Evolutionary conservation across 2,113 vertebrate species (phyloP).

Genomic region (Takifugu flavidus): DNA sequence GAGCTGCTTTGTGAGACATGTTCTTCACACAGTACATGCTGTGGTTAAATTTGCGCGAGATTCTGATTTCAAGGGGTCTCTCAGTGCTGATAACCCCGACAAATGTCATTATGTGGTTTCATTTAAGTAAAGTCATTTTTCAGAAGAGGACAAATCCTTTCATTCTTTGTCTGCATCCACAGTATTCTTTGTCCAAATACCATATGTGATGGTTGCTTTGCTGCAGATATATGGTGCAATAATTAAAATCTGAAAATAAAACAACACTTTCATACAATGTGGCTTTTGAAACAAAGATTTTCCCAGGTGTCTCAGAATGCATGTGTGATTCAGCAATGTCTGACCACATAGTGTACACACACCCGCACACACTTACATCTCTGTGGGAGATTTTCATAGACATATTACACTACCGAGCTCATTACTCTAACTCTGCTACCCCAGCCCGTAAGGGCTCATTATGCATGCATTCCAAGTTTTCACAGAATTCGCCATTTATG

Average conservation of each 20-base stretch:
- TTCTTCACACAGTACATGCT: slow-evolving; percentile 55
- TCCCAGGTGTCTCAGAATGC: slow-evolving; percentile 46
- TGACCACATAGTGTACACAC: slow-evolving; percentile 8
- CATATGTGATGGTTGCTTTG: too few relatives aligned
- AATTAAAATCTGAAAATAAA: slow-evolving; percentile 19
- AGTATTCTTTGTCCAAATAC: too few relatives aligned
- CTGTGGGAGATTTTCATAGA: slow-evolving; percentile 23
- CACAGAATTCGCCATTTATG: too few relatives aligned
- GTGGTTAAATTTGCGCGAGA: slow-evolving; percentile 45
- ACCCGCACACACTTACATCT: neutral
- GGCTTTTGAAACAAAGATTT: slow-evolving; percentile 57
- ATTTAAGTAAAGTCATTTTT: slow-evolving; percentile 1
- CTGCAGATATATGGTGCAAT: too few relatives aligned
- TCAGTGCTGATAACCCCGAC: slow-evolving; percentile 38
- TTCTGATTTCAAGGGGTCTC: slow-evolving; percentile 48
- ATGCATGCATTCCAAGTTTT: too few relatives aligned
- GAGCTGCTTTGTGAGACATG: slow-evolving; percentile 58
- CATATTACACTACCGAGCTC: too few relatives aligned
- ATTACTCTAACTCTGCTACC: too few relatives aligned
- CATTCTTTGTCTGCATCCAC: neutral
- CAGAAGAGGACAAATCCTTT: neutral
- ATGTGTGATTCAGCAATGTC: slow-evolving; percentile 8
- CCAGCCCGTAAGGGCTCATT: too few relatives aligned
- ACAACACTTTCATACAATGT: slow-evolving; percentile 54
- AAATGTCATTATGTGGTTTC: slow-evolving; percentile 31